These are phyloP conservation scores for Anorthoa munda DNA, from an alignment of 2,888 invertebrate genomes.

Conservation along the genomic window DNA sequence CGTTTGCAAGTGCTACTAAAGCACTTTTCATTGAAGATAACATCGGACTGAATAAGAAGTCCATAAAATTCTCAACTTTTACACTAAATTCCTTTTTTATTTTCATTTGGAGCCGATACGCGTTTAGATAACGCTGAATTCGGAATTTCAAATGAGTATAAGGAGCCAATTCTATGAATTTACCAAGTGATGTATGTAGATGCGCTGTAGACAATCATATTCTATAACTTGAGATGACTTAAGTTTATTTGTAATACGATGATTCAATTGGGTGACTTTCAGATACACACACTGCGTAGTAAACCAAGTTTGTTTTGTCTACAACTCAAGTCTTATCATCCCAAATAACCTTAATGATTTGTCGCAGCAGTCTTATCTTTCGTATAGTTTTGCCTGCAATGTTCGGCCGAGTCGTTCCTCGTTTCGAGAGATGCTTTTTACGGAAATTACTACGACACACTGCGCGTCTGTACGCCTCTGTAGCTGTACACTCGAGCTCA, in stretches of 20 bases:
- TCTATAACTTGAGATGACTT: not conserved
- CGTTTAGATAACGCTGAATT: constrained; percentile 40
- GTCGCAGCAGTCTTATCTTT: constrained; percentile 52
- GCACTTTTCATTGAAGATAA: constrained; percentile 29
- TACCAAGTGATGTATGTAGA: constrained; percentile 16
- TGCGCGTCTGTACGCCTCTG: constrained; percentile 50
- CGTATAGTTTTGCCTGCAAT: constrained; percentile 71
- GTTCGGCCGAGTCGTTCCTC: constrained; percentile 69
- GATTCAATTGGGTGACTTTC: constrained; percentile 7
- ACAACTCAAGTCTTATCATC: constrained; percentile 13
- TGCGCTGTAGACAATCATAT: not conserved
- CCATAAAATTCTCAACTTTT: constrained; percentile 44
- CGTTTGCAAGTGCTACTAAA: constrained; percentile 18
- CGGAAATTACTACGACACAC: constrained; percentile 70
- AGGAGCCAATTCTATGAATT: constrained; percentile 21
- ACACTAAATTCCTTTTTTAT: constrained; percentile 52
- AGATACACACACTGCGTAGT: constrained; percentile 2
- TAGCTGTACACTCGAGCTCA: constrained; percentile 39
- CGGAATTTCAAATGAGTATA: constrained; percentile 33
- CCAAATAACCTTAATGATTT: constrained; percentile 17
- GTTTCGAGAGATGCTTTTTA: constrained; percentile 70
- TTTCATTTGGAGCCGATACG: constrained; percentile 41
- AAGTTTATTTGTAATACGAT: constrained; percentile 2
- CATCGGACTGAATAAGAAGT: constrained; percentile 35
- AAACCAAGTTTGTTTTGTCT: constrained; percentile 27